Evolutionary conservation across 2,888 invertebrate species (phyloP).

Genomic region (Toxonevra muliebris): DNA sequence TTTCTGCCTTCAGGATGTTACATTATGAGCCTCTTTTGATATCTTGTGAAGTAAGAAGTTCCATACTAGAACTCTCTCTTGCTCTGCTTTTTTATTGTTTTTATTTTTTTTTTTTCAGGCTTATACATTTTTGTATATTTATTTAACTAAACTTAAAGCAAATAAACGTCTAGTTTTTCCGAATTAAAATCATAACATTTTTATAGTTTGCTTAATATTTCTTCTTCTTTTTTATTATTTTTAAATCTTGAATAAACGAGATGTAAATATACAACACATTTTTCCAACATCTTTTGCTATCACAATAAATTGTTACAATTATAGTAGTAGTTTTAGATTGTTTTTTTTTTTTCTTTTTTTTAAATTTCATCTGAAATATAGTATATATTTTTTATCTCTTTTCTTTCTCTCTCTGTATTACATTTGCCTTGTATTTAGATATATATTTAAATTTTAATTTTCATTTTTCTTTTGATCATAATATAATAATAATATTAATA

Average conservation of each 20-base stretch:
- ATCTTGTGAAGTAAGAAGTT: too few relatives aligned
- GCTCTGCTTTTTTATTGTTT: too few relatives aligned
- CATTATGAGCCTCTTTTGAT: too few relatives aligned
- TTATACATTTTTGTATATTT: too few relatives aligned
- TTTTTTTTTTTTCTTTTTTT: conserved; percentile 34
- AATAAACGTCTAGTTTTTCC: background rate
- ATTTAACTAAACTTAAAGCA: background rate
- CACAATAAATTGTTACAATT: conserved; percentile 64
- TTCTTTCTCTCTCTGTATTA: conserved; percentile 25
- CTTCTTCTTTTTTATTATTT: conserved; percentile 13
- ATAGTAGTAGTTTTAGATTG: conserved; percentile 53
- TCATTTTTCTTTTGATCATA: conserved; percentile 2
- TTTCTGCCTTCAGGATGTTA: too few relatives aligned
- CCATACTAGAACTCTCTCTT: too few relatives aligned
- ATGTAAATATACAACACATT: conserved; percentile 58
- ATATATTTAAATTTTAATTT: conserved; percentile 9
- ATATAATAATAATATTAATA: conserved; percentile 5
- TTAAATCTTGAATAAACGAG: conserved; percentile 53
- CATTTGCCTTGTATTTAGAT: conserved; percentile 8
- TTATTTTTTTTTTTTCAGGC: too few relatives aligned
- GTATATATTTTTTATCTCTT: conserved; percentile 34
- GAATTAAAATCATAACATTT: background rate
- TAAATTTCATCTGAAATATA: conserved; percentile 56
- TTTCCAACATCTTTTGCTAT: conserved; percentile 54
- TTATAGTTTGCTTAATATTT: conserved; percentile 18